These are phyloP conservation scores for Tridacna crocea DNA, from an alignment of 2,888 invertebrate species.

Conservation along the genomic window DNA sequence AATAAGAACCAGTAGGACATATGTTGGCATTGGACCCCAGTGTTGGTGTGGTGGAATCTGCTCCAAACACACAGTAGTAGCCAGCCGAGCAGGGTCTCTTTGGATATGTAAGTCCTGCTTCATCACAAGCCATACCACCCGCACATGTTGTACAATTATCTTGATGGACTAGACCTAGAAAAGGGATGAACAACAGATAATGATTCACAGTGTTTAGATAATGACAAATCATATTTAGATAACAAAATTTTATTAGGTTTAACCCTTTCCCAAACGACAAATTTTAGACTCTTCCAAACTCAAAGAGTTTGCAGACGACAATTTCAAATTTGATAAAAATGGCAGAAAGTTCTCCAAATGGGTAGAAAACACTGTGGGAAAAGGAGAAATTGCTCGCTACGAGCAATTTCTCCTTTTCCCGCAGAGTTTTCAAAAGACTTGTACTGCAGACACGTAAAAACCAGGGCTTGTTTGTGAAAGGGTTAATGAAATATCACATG, in stretches of 20 bases:
- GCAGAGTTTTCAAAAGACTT: too few species aligned
- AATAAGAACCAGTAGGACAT: conserved; percentile 81
- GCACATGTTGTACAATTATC: conserved; percentile 79
- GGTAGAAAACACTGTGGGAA: background rate
- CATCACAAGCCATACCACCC: conserved; percentile 82
- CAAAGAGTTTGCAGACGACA: too few species aligned
- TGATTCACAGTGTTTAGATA: background rate
- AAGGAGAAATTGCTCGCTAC: background rate
- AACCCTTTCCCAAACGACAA: too few species aligned
- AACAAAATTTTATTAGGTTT: too few species aligned
- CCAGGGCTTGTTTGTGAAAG: too few species aligned
- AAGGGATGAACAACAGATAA: background rate
- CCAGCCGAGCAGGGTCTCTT: conserved; percentile 77
- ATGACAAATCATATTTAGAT: too few species aligned
- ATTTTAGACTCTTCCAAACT: too few species aligned
- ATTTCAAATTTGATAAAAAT: too few species aligned
- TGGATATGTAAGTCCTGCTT: conserved; percentile 76
- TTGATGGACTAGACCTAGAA: conserved; percentile 66
- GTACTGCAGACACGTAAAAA: too few species aligned
- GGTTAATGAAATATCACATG: too few species aligned
- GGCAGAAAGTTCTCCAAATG: too few species aligned
- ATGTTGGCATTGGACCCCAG: conserved; percentile 74
- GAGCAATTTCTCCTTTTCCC: too few species aligned
- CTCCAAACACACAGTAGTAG: conserved; percentile 78
- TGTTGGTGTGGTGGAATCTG: conserved; percentile 78